A percentile compares a stretch with the other conserved stretches of the same genome.
These are phyloP conservation scores for Gallinago stenura DNA, from an alignment of 2,797 vertebrate species.

Conservation along the genomic window DNA sequence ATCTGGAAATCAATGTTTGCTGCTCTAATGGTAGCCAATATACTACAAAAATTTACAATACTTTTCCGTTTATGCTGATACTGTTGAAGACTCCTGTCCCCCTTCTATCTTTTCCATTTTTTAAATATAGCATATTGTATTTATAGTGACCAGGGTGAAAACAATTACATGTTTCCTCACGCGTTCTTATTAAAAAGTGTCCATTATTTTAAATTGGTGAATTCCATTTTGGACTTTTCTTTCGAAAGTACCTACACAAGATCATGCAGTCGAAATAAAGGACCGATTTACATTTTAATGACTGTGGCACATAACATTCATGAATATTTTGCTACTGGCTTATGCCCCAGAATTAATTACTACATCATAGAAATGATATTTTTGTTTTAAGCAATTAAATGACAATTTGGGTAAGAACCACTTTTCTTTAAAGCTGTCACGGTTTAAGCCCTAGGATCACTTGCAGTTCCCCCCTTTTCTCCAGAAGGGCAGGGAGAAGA, in stretches of 20 bases:
- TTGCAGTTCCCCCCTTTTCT: neutral
- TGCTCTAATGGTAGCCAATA: slow-evolving; percentile 14
- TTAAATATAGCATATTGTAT: neutral
- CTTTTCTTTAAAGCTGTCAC: neutral
- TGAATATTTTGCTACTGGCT: slow-evolving; percentile 33
- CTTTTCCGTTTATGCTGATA: neutral
- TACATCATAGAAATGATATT: neutral
- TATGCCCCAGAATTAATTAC: slow-evolving; percentile 39
- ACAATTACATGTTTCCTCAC: neutral
- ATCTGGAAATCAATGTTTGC: slow-evolving; percentile 54
- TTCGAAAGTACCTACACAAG: neutral
- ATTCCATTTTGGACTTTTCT: slow-evolving; percentile 4
- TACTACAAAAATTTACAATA: neutral
- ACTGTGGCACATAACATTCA: neutral
- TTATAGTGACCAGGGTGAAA: neutral
- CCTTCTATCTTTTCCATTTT: neutral
- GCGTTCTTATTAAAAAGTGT: neutral
- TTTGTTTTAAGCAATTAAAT: slow-evolving; percentile 49
- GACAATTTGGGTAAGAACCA: neutral
- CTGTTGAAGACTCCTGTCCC: neutral
- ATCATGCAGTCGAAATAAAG: slow-evolving; percentile 25
- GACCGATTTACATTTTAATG: slow-evolving; percentile 45
- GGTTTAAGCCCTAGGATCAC: neutral
- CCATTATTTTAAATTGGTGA: neutral
- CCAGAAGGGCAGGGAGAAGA: neutral